Evolutionary conservation across 2,888 invertebrate genomes (phyloP).

Genomic region (Callinectes sapidus): DNA sequence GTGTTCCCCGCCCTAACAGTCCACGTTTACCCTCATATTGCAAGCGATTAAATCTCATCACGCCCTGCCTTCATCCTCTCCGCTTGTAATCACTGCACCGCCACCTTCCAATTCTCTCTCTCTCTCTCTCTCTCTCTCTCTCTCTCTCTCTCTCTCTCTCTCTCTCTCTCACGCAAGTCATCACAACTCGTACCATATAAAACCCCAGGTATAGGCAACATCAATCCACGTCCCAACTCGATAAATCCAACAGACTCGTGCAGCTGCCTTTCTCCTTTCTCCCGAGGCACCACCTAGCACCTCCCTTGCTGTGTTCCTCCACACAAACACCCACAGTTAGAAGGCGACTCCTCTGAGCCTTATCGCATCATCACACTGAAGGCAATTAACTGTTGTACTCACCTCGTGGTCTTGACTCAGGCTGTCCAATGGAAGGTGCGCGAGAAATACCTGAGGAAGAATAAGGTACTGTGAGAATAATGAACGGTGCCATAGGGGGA

Average conservation of each 20-base stretch:
- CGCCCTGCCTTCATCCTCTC: neutral
- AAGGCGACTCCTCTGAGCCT: neutral
- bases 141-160: neutral
- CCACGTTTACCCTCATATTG: neutral
- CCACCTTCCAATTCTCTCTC: neutral
- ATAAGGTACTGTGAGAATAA: neutral
- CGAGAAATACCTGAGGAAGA: neutral
- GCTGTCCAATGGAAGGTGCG: neutral
- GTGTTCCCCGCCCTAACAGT: neutral
- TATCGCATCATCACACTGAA: neutral
- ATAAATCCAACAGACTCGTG: neutral
- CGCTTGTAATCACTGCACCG: neutral
- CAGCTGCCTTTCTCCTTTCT: neutral
- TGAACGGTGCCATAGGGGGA: neutral
- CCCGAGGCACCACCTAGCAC: neutral
- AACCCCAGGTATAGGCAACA: neutral
- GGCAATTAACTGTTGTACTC: neutral
- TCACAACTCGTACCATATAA: slow-evolving; percentile 11
- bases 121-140: neutral
- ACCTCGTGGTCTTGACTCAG: neutral
- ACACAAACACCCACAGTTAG: neutral
- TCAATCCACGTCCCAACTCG: neutral
- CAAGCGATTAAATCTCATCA: slow-evolving; percentile 9
- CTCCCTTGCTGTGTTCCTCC: neutral
- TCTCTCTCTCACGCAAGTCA: neutral